A percentile compares a stretch with the other conserved stretches of the same genome.
phyloP scores from a whole-genome alignment of 2,113 vertebrate genomes.

The Tragulus kanchil region DNA sequence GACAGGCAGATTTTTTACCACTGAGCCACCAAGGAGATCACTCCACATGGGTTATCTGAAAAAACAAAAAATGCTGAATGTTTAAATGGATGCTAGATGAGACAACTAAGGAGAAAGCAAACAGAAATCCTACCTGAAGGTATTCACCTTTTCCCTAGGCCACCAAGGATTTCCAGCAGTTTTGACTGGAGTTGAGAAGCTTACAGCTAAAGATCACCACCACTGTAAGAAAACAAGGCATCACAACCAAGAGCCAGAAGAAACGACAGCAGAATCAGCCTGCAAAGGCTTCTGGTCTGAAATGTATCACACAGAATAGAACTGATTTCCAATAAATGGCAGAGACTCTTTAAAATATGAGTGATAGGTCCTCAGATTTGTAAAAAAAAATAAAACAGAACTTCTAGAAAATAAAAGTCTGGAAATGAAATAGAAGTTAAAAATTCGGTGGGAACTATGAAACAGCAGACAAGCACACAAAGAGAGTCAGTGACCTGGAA shows the following conservation, averaged over 20 bases:
- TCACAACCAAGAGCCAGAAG: background rate
- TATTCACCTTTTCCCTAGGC: background rate
- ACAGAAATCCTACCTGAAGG: background rate
- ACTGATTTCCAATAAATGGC: background rate
- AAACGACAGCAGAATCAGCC: background rate
- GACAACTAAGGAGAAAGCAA: background rate
- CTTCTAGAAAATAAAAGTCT: background rate
- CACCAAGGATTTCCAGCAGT: background rate
- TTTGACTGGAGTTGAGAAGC: background rate
- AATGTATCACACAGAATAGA: background rate
- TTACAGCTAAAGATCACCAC: background rate
- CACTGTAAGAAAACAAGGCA: background rate
- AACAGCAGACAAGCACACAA: background rate
- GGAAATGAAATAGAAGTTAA: constrained; percentile 1
- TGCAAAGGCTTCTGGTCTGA: background rate
- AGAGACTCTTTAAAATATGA: background rate
- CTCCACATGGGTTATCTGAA: background rate
- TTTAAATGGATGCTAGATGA: background rate
- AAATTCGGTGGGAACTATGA: background rate
- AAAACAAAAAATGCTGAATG: background rate
- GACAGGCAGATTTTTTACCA: too few relatives aligned
- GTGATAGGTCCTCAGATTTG: background rate
- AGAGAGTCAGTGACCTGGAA: background rate
- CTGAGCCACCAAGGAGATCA: background rate
- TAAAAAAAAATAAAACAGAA: constrained; percentile 33